These are phyloP conservation scores for Halichoeres trimaculatus DNA, from an alignment of 2,113 vertebrate genomes.

Conservation along the genomic window DNA sequence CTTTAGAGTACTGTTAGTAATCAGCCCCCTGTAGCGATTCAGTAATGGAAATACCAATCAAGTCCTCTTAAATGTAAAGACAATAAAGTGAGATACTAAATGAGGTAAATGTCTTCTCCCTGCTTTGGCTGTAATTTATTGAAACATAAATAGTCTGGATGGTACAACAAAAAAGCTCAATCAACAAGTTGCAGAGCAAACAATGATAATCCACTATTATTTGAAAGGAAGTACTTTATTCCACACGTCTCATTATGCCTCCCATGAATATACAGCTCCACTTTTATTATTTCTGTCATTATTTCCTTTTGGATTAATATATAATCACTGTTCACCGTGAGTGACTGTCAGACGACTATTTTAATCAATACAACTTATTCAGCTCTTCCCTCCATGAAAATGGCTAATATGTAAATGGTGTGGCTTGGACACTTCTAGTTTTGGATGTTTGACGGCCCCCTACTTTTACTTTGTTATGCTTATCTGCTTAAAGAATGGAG, in stretches of 20 bases:
- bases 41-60: constrained; percentile 64
- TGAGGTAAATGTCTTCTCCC: constrained; percentile 63
- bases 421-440: constrained; percentile 77
- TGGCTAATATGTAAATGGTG: constrained; percentile 78
- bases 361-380: constrained; percentile 70
- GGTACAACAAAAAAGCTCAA: constrained; percentile 31
- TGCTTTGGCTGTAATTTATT: constrained; percentile 72
- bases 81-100: constrained; percentile 66
- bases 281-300: constrained; percentile 25
- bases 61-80: constrained; percentile 67
- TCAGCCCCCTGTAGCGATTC: constrained; percentile 67
- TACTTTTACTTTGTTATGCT: constrained; percentile 84
- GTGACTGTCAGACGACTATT: constrained; percentile 51
- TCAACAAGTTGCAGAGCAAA: constrained; percentile 33
- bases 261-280: background rate
- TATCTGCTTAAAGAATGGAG: constrained; percentile 79
- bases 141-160: constrained; percentile 53
- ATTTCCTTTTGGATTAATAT: constrained; percentile 43
- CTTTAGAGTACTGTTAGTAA: constrained; percentile 56
- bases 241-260: background rate
- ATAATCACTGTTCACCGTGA: constrained; percentile 41
- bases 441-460: constrained; percentile 81
- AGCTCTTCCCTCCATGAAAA: constrained; percentile 51
- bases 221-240: constrained; percentile 34
- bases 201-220: constrained; percentile 40